Evolutionary conservation across 2,888 invertebrate genomes (phyloP).

Genomic region (Eueremaeus valkanovi): DNA sequence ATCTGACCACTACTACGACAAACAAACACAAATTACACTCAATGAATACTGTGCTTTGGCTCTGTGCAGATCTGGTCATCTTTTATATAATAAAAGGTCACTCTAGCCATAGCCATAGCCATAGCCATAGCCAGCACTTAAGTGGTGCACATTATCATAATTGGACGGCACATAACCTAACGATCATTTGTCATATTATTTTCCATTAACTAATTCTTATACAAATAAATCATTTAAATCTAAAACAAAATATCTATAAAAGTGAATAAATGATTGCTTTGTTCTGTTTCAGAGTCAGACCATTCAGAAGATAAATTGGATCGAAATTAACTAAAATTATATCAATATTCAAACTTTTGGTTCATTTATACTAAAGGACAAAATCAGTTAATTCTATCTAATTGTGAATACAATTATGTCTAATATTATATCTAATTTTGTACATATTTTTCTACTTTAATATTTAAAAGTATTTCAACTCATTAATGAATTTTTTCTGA

Average conservation of each 20-base stretch:
- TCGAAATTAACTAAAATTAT: too few species aligned
- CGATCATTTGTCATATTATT: conserved; percentile 6
- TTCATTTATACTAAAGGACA: too few species aligned
- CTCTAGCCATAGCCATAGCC: background rate
- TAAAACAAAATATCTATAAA: background rate
- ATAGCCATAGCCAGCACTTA: background rate
- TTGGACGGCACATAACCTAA: background rate
- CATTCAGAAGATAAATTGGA: too few species aligned
- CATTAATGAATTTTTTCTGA: too few species aligned
- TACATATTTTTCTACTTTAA: too few species aligned
- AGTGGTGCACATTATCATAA: background rate
- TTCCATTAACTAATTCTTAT: background rate
- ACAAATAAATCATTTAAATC: background rate
- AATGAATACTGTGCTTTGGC: background rate
- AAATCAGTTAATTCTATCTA: too few species aligned
- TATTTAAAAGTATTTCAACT: too few species aligned
- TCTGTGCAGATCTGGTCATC: background rate
- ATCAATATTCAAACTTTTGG: too few species aligned
- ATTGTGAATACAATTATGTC: too few species aligned
- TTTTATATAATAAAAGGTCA: background rate
- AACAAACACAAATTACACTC: background rate
- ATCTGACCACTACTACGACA: conserved; percentile 1
- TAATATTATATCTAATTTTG: too few species aligned
- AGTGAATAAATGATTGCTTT: too few species aligned
- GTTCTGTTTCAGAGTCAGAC: too few species aligned